A percentile compares a stretch with the other conserved stretches of the same genome.
Conservation (phyloP, 2,888 invertebrate genomes). For the Eubasilissa splendida region DNA sequence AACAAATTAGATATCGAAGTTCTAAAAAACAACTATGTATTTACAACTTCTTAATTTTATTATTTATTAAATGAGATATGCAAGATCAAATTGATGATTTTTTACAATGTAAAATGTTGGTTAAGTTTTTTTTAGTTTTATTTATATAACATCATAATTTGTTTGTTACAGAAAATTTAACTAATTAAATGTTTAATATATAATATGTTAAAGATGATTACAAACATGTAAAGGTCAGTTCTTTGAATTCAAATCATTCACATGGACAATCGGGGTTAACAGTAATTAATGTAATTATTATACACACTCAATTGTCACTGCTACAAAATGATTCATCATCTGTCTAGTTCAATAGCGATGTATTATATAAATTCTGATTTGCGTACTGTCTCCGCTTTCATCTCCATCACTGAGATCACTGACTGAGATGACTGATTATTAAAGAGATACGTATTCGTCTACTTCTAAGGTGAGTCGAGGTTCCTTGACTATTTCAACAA, state of each 20-base stretch:
- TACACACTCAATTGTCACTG: background rate
- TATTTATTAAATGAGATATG: conserved; percentile 14
- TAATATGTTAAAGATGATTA: too few relatives aligned
- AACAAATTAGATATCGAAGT: too few relatives aligned
- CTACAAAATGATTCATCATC: too few relatives aligned
- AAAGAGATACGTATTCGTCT: conserved; percentile 58
- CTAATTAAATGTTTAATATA: background rate
- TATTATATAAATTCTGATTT: too few relatives aligned
- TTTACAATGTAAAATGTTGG: conserved; percentile 5
- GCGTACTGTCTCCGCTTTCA: too few relatives aligned
- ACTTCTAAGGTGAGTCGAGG: conserved; percentile 57
- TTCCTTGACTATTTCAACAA: conserved; percentile 50
- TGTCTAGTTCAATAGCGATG: too few relatives aligned
- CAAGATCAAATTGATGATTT: conserved; percentile 19
- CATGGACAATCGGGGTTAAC: background rate
- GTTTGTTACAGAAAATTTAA: background rate
- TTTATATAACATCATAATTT: background rate
- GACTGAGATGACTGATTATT: background rate
- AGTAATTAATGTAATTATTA: background rate
- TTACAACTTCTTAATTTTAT: too few relatives aligned
- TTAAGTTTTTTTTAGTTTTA: background rate
- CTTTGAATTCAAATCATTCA: background rate
- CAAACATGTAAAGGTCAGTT: background rate
- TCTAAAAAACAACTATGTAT: too few relatives aligned
- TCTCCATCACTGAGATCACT: too few relatives aligned